Evolutionary conservation across 2,888 invertebrate species (phyloP), one percentile per base, ranked within the genome.

Genomic region (Scaptomyza flava): DNA sequence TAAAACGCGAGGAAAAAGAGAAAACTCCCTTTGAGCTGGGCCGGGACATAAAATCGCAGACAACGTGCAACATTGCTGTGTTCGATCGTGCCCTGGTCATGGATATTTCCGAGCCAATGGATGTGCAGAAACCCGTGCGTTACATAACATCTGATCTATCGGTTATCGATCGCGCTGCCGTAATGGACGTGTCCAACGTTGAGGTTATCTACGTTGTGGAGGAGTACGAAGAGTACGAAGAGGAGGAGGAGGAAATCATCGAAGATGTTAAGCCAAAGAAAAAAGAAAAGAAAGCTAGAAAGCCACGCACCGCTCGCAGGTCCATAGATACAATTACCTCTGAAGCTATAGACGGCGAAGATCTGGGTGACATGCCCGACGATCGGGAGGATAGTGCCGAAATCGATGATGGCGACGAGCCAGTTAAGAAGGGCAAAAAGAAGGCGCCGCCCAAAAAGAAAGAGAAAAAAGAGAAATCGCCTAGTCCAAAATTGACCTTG

Each of bases 151-250:
- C 92, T 17, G 92, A 92, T 78, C 71, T 92, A 65, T 92, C 92
- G 58, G 92, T 92, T 58, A 92, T 92, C 68, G 92, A 92, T 89
- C 91, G 92, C 70, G 92, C 92, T 72, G 91, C 91, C 72, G 92
- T 92, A 75, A 92, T 92, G 92, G 92, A 92, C 77, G 90, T 92
- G 53, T 92, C 92, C 41, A 92, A 92, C 83, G 91, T 92, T 81
- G 92, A 92, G 90, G 91, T 92, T 81, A 92, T 92, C 54, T 92
- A 92, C 72, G 91, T 92, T 33, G 92, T 92, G 23, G 92, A 92
- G 66, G 92, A 92, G 65, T 91, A 92, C 66, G 91, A 91, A 61
- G 91, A 91, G 54, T 87, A 89, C 54, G 88, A 77, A 12, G 74
- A 90, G 47, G 90, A 90, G 65, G 89, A 90, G 65, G 89, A 90